Conservation (phyloP, 2,113 vertebrate species). For the Dermatemys mawii region DNA sequence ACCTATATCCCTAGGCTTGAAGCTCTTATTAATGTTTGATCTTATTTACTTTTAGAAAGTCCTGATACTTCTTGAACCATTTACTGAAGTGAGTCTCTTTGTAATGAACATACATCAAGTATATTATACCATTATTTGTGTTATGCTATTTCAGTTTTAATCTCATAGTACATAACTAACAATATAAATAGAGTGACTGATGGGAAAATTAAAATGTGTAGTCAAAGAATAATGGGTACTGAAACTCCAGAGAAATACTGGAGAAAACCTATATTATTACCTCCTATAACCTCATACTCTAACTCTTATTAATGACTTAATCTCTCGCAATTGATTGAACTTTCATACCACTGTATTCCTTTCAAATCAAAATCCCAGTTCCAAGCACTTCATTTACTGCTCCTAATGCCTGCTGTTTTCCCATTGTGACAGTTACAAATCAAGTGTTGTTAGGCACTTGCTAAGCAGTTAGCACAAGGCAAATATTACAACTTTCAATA, state of each 20-base stretch:
- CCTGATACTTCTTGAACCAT: not conserved
- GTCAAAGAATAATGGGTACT: not conserved
- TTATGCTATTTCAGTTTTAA: not conserved
- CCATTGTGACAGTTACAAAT: not conserved
- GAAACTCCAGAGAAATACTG: not conserved
- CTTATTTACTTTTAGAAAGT: not conserved
- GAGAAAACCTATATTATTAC: not conserved
- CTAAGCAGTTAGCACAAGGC: not conserved
- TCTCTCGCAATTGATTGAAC: not conserved
- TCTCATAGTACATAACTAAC: not conserved
- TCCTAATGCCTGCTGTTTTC: not conserved
- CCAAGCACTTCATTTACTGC: not conserved
- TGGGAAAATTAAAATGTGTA: not conserved
- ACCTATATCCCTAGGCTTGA: not conserved
- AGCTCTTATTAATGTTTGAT: not conserved
- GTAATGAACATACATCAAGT: not conserved
- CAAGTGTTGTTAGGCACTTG: not conserved
- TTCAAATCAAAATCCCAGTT: not conserved
- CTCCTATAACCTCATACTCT: not conserved
- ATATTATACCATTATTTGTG: not conserved
- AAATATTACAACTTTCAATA: not conserved
- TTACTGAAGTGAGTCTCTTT: not conserved
- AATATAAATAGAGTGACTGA: not conserved
- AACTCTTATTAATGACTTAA: not conserved
- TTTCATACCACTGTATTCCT: not conserved